Conservation (phyloP, 2,888 invertebrate species). For the Drosophila merina region DNA sequence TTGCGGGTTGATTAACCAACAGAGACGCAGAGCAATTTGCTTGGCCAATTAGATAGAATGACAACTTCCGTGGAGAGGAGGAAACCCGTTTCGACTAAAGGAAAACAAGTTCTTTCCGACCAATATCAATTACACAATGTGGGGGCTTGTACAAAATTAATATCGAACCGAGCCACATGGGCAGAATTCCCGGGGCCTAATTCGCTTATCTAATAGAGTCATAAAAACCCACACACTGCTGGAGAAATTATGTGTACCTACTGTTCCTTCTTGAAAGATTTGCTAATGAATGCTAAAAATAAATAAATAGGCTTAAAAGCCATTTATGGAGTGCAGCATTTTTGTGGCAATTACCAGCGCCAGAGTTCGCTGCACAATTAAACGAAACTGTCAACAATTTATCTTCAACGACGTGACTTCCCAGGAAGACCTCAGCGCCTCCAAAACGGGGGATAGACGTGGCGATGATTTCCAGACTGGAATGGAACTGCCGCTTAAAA, state of each 20-base stretch:
- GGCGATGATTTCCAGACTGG: constrained; percentile 18
- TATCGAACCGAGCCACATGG: constrained; percentile 46
- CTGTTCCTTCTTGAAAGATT: constrained; percentile 40
- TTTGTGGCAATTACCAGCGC: constrained; percentile 73
- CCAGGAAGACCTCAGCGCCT: constrained; percentile 78
- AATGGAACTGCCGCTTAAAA: constrained; percentile 40
- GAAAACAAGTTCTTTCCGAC: constrained; percentile 55
- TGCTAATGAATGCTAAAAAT: constrained; percentile 36
- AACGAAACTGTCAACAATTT: constrained; percentile 80
- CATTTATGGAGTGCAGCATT: constrained; percentile 61
- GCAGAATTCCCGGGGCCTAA: constrained; percentile 18
- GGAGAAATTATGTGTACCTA: constrained; percentile 1
- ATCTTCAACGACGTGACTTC: constrained; percentile 70
- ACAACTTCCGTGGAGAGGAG: constrained; percentile 34
- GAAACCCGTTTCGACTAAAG: constrained; percentile 42
- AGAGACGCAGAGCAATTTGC: constrained; percentile 39
- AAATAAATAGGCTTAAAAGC: constrained; percentile 21
- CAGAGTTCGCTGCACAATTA: constrained; percentile 58
- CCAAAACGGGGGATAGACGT: constrained; percentile 74
- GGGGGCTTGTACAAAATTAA: constrained; percentile 59
- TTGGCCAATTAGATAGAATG: constrained; percentile 48
- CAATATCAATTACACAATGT: constrained; percentile 74
- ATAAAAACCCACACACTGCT: constrained; percentile 55
- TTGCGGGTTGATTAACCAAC: constrained; percentile 12
- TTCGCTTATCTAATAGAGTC: constrained; percentile 71